Evolutionary conservation across 1,140 invertebrate species (phyloP), one percentile per base, ranked within the genome.

Genomic region (Drosophila obscura): DNA sequence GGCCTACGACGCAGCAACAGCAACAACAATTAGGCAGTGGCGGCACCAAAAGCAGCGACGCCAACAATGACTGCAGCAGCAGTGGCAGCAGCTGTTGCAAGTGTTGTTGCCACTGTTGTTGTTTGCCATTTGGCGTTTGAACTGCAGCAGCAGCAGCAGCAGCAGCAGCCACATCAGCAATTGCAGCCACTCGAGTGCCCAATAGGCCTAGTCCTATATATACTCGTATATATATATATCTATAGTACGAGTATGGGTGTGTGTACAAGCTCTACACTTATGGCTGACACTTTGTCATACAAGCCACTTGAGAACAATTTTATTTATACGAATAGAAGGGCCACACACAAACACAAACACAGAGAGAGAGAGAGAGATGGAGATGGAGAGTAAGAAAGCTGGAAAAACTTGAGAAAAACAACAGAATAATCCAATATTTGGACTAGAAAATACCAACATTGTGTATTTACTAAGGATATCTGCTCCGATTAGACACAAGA

Each of bases 281-380:
- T 61, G 75, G 61, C 79, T 63, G 73, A 82, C 82, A 85, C 83
- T 85, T 85, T 85, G 82, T 85, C 82, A 85, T 85, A 85, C 78
- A 48, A 85, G 82, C 74, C 82, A 83, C 82, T 78, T 80, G 80
- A 87, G 73, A 75, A 82, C 76, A 88, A 78, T 82, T 65, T 85
- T 82, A 85, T 87, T 85, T 85, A 87, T 87, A 87, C 83, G 59
- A 64, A 48, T 50, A 39, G 35, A 39, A 39, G 35, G 11, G 35
- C 35, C 11, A 39, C 35, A 39, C 35, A 39, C 26, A 13, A 11
- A 13, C 74, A 77, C 62, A 50, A 61, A 46, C 55, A 61, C 56
- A 74, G 15, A 58, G 31, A 64, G 52, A 48, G 24, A 39, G 35
- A 9, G 26, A 31, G 8, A 16, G 41, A 19, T 19, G 19, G 19